Evolutionary conservation across 2,113 vertebrate genomes (phyloP), one percentile per base, ranked within the genome.

Genomic region (Oryzias celebensis): DNA sequence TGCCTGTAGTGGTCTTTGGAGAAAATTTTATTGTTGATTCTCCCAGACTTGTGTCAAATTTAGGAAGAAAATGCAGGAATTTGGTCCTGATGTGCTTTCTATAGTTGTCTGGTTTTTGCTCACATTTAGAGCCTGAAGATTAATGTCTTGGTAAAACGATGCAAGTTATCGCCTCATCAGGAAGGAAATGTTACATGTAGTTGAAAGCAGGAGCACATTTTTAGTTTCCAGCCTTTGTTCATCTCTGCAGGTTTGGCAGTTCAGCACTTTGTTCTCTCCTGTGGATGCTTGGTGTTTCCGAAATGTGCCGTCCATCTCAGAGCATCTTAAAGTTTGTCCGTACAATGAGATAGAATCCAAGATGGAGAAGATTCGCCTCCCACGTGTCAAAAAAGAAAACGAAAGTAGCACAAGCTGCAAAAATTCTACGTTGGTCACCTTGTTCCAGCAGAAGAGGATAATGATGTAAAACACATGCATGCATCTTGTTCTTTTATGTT

Each of bases 231-330:
- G 1, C 18, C 7, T 2, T 6, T 73, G 10, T 70, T 57, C 63
- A n/a, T 71, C 14, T 4, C 51, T 24, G 71, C 63, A 93, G 92
- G 90, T 95, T 28, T 98, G 96, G 96, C 92, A 94, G 67, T 98
- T 96, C 86, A 98, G 96, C 89, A 93, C 91, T 64, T 81, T 94
- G 26, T 98, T 98, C 90, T 95, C 94, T 68, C 84, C 89, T 20
- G 93, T 98, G 68, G 90, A 94, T 73, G 77, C 60, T 4, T 98
- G 96, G 96, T 83, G 91, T 74, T 91, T 90, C 82, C 87, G 75
- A 0, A 75, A 94, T 0, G 3, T 85, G 0, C 61, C 74, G 0
- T 85, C 93, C 77, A 94, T 98, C 85, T 93, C 96, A 0, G 93
- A 96, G 66, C 96, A 98, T 72, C 90, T 98, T 52, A 95, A 93